A percentile compares a stretch with the other conserved stretches of the same genome.
Evolutionary conservation across 2,797 vertebrate species (phyloP).

Genomic region (Megaceryle alcyon): DNA sequence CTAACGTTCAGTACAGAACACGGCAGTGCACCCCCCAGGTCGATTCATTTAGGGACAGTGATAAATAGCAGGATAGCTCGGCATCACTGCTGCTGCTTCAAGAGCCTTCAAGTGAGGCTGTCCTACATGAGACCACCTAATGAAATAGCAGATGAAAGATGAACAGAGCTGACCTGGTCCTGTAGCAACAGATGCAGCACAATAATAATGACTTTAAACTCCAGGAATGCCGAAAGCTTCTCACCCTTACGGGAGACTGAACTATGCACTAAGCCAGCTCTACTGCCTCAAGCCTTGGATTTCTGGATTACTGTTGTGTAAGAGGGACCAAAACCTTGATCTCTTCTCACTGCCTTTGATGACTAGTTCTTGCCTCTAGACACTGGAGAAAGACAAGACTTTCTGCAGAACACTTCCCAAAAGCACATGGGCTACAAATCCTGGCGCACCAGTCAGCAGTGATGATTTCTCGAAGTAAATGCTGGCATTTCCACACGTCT

Average conservation of each 20-base stretch:
- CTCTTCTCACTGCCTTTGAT: background rate
- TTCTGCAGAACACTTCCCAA: background rate
- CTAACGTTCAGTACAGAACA: background rate
- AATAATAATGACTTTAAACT: conserved; percentile 24
- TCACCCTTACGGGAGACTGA: background rate
- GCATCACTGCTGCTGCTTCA: background rate
- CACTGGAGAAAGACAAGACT: background rate
- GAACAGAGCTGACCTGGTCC: conserved; percentile 27
- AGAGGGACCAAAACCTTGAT: background rate
- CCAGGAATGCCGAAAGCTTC: background rate
- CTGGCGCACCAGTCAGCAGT: background rate
- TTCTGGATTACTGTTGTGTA: background rate
- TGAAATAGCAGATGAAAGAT: conserved; percentile 43
- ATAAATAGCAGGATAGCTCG: background rate
- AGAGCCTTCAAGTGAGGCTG: background rate
- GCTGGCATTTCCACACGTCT: background rate
- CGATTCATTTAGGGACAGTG: background rate
- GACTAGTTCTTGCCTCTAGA: background rate
- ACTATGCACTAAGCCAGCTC: background rate
- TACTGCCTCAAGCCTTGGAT: background rate
- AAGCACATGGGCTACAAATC: background rate
- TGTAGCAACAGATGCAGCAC: conserved; percentile 1
- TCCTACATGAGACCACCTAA: conserved; percentile 16
- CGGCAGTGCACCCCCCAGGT: accelerated
- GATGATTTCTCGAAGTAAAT: conserved; percentile 10